Conservation (phyloP, 2,888 invertebrate genomes). For the Parelbella ahira region DNA sequence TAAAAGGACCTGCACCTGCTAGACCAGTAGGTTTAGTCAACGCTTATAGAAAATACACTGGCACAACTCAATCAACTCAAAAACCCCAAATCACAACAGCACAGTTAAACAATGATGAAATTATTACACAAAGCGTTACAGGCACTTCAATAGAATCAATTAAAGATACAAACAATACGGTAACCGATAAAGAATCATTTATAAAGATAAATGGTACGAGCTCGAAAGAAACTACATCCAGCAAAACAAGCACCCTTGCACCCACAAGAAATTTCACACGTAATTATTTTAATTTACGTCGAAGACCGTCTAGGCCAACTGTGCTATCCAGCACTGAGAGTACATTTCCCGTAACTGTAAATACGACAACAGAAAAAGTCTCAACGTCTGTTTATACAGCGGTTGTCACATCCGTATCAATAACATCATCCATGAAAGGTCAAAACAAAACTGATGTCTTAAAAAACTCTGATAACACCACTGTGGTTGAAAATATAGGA, state of each 20-base stretch:
- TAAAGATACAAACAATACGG: conserved; percentile 41
- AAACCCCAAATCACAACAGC: conserved; percentile 48
- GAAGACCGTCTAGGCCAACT: conserved; percentile 58
- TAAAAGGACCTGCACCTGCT: conserved; percentile 74
- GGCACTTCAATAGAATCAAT: conserved; percentile 42
- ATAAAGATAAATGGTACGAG: conserved; percentile 37
- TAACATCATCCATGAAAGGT: conserved; percentile 75
- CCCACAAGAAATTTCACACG: conserved; percentile 59
- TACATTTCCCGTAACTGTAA: conserved; percentile 35
- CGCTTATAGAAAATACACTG: conserved; percentile 67
- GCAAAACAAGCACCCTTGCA: conserved; percentile 42
- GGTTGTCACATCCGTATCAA: conserved; percentile 75
- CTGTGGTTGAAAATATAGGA: conserved; percentile 36
- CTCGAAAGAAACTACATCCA: conserved; percentile 40
- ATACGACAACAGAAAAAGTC: conserved; percentile 66
- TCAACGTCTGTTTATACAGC: conserved; percentile 76
- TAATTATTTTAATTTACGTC: conserved; percentile 58
- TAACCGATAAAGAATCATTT: conserved; percentile 34
- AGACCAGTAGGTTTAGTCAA: conserved; percentile 68
- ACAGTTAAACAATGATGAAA: conserved; percentile 56
- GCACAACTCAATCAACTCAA: conserved; percentile 49
- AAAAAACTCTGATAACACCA: conserved; percentile 49
- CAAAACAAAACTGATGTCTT: conserved; percentile 62
- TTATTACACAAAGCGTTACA: conserved; percentile 46
- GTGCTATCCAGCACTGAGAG: conserved; percentile 53